Base-by-base conservation (phyloP, 2,888 invertebrate species). In the Sarcophaga caerulescens region DNA sequence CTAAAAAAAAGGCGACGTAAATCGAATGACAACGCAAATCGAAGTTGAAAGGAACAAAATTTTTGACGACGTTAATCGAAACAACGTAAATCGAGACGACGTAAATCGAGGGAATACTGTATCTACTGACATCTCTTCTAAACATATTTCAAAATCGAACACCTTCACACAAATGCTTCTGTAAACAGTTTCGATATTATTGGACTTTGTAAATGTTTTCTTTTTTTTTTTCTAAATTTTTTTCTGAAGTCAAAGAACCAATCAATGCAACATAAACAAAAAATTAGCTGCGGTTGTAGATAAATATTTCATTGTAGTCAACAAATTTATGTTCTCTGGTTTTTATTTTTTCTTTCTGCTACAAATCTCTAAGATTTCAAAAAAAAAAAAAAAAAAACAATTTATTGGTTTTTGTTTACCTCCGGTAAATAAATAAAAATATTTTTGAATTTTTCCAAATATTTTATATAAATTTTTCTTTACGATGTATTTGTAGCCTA, bases 161-260 rank as follows among this genome's bases (percentile, higher is more conserved):
- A 52, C 35, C 62, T 81, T 76, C 75, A 81, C 75, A 69, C 63
- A 81, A 69, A 81, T 69, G 63, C 0, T 52, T 4, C 5, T 45
- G 63, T 52, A 69, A 63, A 76, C 57, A 57, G 14, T 44, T 4
- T n/a, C 14, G 45, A 81, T 70, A 57, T 69, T 76, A 66, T 77
- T 71, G 21, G 59, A 60, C 65, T 3, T 60, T 23, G 17, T 63
- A 57, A 69, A 44, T 12, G 25, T n/a, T 23, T 57, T 77, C 6
- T 35, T 35, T 35, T 14, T 21, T 14, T 65, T 21, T 23, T 35
- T 23, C 35, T 44, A n/a, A 44, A 71, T 57, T 35, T 23, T 60
- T 45, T 44, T 23, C 19, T 21, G 5, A 35, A 21, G 19, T 35
- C 52, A 21, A 52, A 25, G 21, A 59, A 21, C 65, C 25, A 63